These are phyloP conservation scores for Acromyrmex heyeri DNA, from an alignment of 1,140 invertebrate genomes.

Conservation along the genomic window DNA sequence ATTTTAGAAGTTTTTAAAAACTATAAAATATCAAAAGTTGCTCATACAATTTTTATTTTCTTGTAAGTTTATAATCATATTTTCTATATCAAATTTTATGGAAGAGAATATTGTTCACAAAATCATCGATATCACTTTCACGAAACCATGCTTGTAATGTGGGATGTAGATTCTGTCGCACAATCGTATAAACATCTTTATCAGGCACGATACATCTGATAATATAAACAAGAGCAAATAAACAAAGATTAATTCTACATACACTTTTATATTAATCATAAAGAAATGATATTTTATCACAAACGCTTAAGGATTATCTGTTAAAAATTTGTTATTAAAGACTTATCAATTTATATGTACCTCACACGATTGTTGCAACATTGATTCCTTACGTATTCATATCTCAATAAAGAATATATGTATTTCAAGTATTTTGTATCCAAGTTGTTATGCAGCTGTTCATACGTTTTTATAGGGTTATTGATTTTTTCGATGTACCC, in stretches of 20 bases:
- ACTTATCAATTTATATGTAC: slow-evolving; percentile 62
- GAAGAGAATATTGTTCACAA: slow-evolving; percentile 77
- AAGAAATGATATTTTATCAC: background rate
- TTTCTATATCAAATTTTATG: slow-evolving; percentile 69
- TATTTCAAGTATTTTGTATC: slow-evolving; percentile 81
- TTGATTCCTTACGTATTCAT: slow-evolving; percentile 78
- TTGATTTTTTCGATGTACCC: slow-evolving; percentile 76
- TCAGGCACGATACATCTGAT: slow-evolving; percentile 80
- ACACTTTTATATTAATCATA: slow-evolving; percentile 4
- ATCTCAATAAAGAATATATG: slow-evolving; percentile 78
- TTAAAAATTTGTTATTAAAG: background rate
- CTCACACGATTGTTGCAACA: slow-evolving; percentile 80
- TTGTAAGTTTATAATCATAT: background rate
- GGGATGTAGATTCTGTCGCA: slow-evolving; percentile 76
- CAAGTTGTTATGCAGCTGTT: slow-evolving; percentile 67
- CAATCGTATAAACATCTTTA: slow-evolving; percentile 69
- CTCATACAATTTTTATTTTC: background rate
- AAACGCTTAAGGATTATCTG: slow-evolving; percentile 18
- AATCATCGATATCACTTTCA: slow-evolving; percentile 75
- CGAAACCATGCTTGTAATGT: slow-evolving; percentile 81
- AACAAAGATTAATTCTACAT: background rate
- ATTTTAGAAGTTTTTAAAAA: background rate
- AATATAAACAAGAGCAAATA: slow-evolving; percentile 32
- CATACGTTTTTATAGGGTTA: slow-evolving; percentile 26
- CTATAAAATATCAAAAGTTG: background rate